phyloP scores from a whole-genome alignment of 2,888 invertebrate species.

The Cheilosia variabilis region DNA sequence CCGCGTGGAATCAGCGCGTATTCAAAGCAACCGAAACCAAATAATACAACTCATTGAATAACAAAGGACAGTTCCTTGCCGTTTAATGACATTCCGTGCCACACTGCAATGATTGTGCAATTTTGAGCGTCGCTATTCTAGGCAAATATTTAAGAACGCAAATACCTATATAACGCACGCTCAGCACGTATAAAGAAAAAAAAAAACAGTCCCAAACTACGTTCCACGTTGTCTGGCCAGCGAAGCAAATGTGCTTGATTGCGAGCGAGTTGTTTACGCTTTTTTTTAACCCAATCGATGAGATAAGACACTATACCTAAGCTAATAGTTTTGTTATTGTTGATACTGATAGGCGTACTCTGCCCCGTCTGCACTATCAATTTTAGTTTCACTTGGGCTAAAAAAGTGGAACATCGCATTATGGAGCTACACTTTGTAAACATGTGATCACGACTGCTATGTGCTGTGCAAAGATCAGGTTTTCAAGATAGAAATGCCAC shows the following conservation, averaged over 20 bases:
- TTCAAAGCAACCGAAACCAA: background rate
- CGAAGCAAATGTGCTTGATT: background rate
- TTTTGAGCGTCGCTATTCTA: slow-evolving; percentile 18
- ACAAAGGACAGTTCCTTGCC: slow-evolving; percentile 9
- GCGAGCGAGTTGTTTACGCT: slow-evolving; percentile 12
- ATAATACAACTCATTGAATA: slow-evolving; percentile 1
- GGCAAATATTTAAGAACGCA: slow-evolving; percentile 39
- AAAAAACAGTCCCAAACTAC: slow-evolving; percentile 6
- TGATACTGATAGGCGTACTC: slow-evolving; percentile 4
- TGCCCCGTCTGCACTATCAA: slow-evolving; percentile 17
- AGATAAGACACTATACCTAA: slow-evolving; percentile 33
- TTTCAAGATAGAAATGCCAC: slow-evolving; percentile 32
- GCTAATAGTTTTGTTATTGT: slow-evolving; percentile 5
- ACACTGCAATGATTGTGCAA: slow-evolving; percentile 31
- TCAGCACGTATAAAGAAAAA: slow-evolving; percentile 50
- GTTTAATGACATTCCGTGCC: background rate
- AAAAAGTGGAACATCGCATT: slow-evolving; percentile 39
- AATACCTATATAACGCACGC: slow-evolving; percentile 38
- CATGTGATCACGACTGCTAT: slow-evolving; percentile 35
- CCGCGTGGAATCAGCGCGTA: slow-evolving; percentile 10
- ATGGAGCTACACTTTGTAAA: slow-evolving; percentile 28
- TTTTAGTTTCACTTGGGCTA: slow-evolving; percentile 17
- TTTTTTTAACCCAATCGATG: slow-evolving; percentile 23
- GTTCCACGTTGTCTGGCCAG: slow-evolving; percentile 55
- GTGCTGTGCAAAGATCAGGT: slow-evolving; percentile 26